phyloP scores from a whole-genome alignment of 2,113 vertebrate species.

The Phalacrocorax pelagicus region DNA sequence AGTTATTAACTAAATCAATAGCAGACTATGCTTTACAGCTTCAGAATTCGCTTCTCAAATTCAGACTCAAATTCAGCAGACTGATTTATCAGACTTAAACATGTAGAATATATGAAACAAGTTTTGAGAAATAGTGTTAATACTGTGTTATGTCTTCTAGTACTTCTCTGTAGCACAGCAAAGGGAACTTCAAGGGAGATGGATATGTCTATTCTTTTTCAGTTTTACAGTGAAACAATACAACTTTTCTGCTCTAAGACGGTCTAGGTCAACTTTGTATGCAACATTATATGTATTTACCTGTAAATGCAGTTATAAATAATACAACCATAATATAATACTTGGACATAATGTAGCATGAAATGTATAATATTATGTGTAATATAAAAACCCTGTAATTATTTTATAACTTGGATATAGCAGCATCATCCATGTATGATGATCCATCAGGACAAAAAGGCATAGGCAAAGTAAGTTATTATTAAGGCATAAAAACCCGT shows the following conservation, averaged over 20 bases:
- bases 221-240: background rate
- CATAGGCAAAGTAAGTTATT: background rate
- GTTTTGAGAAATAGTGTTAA: background rate
- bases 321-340: background rate
- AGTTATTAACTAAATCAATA: background rate
- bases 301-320: background rate
- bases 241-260: background rate
- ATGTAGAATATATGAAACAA: background rate
- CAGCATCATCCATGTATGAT: background rate
- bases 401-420: background rate
- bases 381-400: background rate
- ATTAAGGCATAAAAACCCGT: background rate
- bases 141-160: background rate
- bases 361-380: background rate
- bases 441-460: background rate
- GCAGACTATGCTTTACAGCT: background rate
- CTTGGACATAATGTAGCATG: background rate
- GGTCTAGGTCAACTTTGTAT: background rate
- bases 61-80: background rate
- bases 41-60: background rate
- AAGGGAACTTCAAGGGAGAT: background rate
- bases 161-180: background rate
- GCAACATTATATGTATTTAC: background rate
- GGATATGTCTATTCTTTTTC: background rate
- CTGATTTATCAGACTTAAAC: background rate